Base-by-base conservation (phyloP, 2,888 invertebrate species). In the Pandemis heparana region DNA sequence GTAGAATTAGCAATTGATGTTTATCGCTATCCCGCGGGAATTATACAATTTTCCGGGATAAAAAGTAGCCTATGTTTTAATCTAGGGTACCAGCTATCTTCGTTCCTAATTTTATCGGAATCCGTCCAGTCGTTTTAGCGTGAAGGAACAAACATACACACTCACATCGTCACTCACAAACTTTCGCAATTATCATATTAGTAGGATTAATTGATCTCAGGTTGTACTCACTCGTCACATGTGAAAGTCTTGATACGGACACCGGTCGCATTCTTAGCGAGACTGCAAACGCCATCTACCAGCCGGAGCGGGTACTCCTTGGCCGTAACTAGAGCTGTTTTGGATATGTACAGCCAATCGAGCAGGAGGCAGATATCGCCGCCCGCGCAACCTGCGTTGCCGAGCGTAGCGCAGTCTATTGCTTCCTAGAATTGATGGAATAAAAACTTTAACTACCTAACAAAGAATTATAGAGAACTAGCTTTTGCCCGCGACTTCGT, bases 351-450 rank as follows among this genome's bases (percentile, higher is more conserved):
- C 77, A 98, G 85, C 98, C 98, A 98, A n/a, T 95, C 89, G 0
- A 98, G 91, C 0, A 98, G 95, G n/a, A 95, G 90, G 81, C 97
- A 98, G 79, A 97, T 96, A 87, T 98, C 97, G 43, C 98, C 98
- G 32, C 98, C 98, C 0, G 95, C 88, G 88, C 98, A 98, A 0
- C 97, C 98, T 76, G 95, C 94, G 89, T 97, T 97, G 48, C 95
- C 96, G 46, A 96, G 95, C 7, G 94, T 92, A 0, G 97, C 96
- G 90, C 98, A 98, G 89, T 98, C 98, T 79, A 98, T 96, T 81
- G 96, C 95, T 95, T 98, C 95, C 89, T 95, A 83, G 1, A 82
- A 85, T 65, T 16, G 8, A 12, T 23, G 5, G 7, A 66, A 59
- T 69, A 32, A 4, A 1, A 32, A 32, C 23, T 32, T 32, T 1